These are phyloP conservation scores for Laticauda laticaudata DNA, from an alignment of 2,113 vertebrate species.

Conservation along the genomic window DNA sequence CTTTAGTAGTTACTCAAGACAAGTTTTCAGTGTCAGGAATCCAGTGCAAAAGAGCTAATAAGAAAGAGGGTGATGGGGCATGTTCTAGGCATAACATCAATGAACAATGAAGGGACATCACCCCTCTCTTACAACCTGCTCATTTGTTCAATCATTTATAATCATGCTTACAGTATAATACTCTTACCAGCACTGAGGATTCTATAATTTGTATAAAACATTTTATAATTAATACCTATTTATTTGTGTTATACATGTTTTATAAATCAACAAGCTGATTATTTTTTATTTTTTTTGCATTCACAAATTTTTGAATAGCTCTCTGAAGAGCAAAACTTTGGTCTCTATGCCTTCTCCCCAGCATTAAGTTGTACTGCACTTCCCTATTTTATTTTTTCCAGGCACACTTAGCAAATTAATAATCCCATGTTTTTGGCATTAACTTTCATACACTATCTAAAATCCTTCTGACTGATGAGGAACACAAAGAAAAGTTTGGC, in stretches of 20 bases:
- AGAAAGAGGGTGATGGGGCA: neutral
- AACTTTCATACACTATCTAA: neutral
- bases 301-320: neutral
- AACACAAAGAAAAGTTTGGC: neutral
- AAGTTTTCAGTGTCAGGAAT: neutral
- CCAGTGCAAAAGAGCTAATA: neutral
- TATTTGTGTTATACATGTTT: neutral
- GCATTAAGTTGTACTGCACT: neutral
- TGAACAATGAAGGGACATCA: neutral
- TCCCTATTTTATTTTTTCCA: neutral
- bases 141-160: neutral
- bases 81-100: neutral
- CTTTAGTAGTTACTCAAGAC: neutral
- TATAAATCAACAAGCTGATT: neutral
- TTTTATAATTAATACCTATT: neutral
- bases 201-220: neutral
- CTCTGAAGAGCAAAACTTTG: neutral
- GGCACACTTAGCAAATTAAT: neutral
- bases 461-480: conserved; percentile 1
- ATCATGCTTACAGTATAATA: neutral
- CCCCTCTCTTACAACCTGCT: neutral
- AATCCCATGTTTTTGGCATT: neutral
- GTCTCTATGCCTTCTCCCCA: neutral
- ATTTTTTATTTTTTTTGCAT: neutral
- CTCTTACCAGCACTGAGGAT: neutral